These are phyloP conservation scores for Habropoda laboriosa DNA, from an alignment of 1,140 invertebrate genomes.

Conservation along the genomic window DNA sequence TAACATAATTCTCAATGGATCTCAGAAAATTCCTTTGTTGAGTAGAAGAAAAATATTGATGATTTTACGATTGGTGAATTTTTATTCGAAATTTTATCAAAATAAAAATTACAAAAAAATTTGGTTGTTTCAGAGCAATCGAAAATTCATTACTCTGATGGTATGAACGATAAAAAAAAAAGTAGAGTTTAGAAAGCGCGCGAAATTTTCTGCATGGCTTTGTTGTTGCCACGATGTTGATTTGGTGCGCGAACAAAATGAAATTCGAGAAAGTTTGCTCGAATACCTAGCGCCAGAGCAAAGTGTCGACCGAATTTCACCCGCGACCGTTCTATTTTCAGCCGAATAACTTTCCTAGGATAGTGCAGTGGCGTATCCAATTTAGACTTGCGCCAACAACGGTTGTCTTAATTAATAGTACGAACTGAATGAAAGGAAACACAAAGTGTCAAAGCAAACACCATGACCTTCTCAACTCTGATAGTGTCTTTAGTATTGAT, in stretches of 20 bases:
- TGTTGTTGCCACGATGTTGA: slow-evolving; percentile 7
- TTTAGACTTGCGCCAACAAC: background rate
- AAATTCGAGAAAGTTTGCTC: slow-evolving; percentile 47
- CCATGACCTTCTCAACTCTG: too few species aligned
- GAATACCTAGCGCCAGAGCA: background rate
- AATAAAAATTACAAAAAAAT: too few species aligned
- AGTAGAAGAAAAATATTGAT: too few species aligned
- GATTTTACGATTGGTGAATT: too few species aligned
- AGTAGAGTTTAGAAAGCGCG: slow-evolving; percentile 49
- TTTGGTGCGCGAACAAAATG: slow-evolving; percentile 28
- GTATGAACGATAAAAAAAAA: too few species aligned
- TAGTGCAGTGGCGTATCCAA: slow-evolving; percentile 14
- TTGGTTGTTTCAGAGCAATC: too few species aligned
- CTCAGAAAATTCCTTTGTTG: too few species aligned
- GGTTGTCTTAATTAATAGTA: background rate
- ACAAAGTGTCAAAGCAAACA: background rate
- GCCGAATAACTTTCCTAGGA: slow-evolving; percentile 50
- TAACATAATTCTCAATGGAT: too few species aligned
- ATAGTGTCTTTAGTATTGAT: background rate
- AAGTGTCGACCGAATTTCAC: slow-evolving; percentile 48
- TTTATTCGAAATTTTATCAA: too few species aligned
- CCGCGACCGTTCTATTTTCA: slow-evolving; percentile 50
- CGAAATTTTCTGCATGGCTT: background rate
- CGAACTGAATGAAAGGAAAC: background rate
- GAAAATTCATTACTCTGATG: background rate